Base-by-base conservation (phyloP, 2,888 invertebrate species). In the Yponomeuta cagnagella region DNA sequence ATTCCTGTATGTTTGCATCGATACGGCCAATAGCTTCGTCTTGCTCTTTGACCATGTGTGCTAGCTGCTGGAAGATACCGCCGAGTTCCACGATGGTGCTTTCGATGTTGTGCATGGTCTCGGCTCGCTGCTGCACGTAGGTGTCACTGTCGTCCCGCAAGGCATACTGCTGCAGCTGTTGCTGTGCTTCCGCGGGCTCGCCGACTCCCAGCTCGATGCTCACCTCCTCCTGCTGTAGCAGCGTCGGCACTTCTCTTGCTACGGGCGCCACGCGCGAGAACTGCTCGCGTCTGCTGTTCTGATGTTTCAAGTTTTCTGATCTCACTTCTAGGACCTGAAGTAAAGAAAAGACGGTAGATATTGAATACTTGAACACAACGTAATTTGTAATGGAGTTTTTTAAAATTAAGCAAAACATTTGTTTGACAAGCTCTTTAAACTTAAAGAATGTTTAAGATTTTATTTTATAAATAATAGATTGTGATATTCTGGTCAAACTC, bases 61-160 rank as follows among this genome's bases (percentile, higher is more conserved):
- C 98, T 76, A 98, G 85, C 87, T 99, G 98, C 80, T 97, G 97
- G 87, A 99, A 99, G 82, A 99, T 99, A 12, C 98, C 97, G n/a
- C 99, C 99, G 68, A 99, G 92, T 87, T 99, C 99, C 15, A 99
- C 98, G 79, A 99, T 99, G 30, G 99, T 99, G 70, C 98, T 97
- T 89, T 99, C 99, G 81, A 99, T 99, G 84, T 97, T 98, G 87
- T 99, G 98, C 99, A 99, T 99, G 0, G 99, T 98, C 85, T 98
- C 98, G 63, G 98, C 98, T 78, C 99, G 94, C 80, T 96, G 96
- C 80, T 97, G 97, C 64, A 98, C 94, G 90, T 99, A 99, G 69
- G 96, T 94, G 81, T 98, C 98, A 70, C 96, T 95, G 85, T 97
- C 96, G 88, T 98, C 97, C 80, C 97, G 95, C 78, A 97, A 92